Evolutionary conservation across 2,797 vertebrate genomes (phyloP).

Genomic region (Sebastes elongatus): DNA sequence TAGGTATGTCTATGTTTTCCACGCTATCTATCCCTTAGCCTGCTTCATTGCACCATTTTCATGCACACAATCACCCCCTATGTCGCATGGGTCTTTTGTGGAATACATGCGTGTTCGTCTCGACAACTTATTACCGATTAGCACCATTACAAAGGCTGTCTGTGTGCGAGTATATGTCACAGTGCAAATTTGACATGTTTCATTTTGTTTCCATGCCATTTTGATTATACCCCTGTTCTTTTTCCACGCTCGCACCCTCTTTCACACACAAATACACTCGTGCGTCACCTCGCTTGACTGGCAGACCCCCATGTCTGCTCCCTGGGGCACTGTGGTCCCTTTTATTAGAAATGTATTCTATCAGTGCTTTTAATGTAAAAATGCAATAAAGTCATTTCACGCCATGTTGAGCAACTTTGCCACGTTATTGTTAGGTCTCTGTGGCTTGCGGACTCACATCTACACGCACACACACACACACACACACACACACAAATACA

Average conservation of each 20-base stretch:
- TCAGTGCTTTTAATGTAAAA: conserved; percentile 85
- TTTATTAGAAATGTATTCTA: conserved; percentile 86
- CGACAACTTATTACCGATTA: conserved; percentile 34
- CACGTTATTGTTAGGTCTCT: conserved; percentile 80
- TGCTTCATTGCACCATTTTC: conserved; percentile 19
- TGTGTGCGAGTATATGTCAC: conserved; percentile 16
- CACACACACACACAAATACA: conserved; percentile 21
- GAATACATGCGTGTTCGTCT: conserved; percentile 14
- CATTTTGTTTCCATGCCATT: conserved; percentile 61
- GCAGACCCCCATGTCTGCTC: conserved; percentile 71
- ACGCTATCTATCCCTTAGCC: not conserved
- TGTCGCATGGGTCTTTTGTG: conserved; percentile 3
- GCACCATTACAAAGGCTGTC: not conserved
- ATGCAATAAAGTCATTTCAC: conserved; percentile 87
- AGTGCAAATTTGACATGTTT: conserved; percentile 58
- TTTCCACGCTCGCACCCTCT: conserved; percentile 9
- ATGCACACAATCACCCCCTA: not conserved
- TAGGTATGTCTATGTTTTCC: not conserved
- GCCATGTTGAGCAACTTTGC: conserved; percentile 83
- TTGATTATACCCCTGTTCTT: conserved; percentile 57
- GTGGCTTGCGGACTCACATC: conserved; percentile 59
- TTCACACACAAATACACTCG: conserved; percentile 15
- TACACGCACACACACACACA: conserved; percentile 11
- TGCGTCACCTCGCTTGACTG: conserved; percentile 74
- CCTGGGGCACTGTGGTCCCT: conserved; percentile 71